Evolutionary conservation across 2,797 vertebrate genomes (phyloP), one percentile per base, ranked within the genome.

Genomic region (Botia kubotai): DNA sequence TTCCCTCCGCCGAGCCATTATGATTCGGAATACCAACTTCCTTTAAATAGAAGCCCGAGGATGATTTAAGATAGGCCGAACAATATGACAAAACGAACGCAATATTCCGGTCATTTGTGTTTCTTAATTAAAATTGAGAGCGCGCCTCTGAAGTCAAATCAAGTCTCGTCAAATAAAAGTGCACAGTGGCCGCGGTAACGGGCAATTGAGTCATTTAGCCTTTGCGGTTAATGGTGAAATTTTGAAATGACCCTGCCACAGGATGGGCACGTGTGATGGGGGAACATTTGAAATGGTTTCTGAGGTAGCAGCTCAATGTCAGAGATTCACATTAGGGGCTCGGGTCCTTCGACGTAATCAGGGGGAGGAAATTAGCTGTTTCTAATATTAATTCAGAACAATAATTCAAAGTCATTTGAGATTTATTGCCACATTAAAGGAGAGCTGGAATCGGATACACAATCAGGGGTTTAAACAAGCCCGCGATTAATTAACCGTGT

Each of bases 11-110:
- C 92, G 96, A 91, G 96, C 94, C 95, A 93, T 96, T 97, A 96
- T 96, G 95, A 95, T 96, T 96, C 95, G 95, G 94, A 94, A 94
- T 95, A 95, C 95, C 95, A 94, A 95, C 96, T 95, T 95, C 91
- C 92, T 96, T 94, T 94, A 94, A 96, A 96, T 92, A 93, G 95
- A 88, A 88, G 87, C 87, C 17, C 83, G 87, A 86, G 75, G 78
- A 89, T 90, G 90, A 90, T 90, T 90, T 91, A 89, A 87, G 92
- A 90, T 87, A 90, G 77, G 89, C 83, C 80, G 77, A 87, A 84
- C 81, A 81, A 73, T 66, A 82, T 82, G 82, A 85, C 86, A 81
- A 87, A 86, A 83, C 55, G 69, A 85, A 70, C 2, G 81, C 48
- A 48, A 72, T 79, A 85, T 83, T 87, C 84, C 19, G 75, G 11